phyloP scores from a whole-genome alignment of 92 coral and sea anemone genomes.

The Zoanthus sociatus region DNA sequence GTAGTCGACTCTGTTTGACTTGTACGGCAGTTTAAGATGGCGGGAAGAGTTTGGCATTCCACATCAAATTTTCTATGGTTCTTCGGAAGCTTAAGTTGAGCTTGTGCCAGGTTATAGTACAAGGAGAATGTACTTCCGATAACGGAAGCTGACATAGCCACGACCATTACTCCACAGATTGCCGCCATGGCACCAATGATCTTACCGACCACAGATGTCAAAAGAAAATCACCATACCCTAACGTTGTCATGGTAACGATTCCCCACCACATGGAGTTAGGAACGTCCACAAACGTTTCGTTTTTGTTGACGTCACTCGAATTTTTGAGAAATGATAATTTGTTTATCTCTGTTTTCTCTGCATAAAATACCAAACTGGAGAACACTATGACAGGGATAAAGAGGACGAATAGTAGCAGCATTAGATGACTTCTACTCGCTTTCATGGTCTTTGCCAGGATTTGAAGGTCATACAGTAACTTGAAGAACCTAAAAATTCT shows the following conservation, averaged over 20 bases:
- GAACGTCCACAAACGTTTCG: slow-evolving; percentile 79
- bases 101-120: slow-evolving; percentile 97
- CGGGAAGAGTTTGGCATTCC: slow-evolving; percentile 79
- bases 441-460: slow-evolving; percentile 90
- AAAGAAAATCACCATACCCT: slow-evolving; percentile 95
- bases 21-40: slow-evolving; percentile 81
- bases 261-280: slow-evolving; percentile 98
- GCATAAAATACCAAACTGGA: slow-evolving; percentile 86
- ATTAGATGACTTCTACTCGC: slow-evolving; percentile 92
- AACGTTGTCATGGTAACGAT: slow-evolving; percentile 98
- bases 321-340: no score
- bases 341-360: slow-evolving; percentile 54
- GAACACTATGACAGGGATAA: slow-evolving; percentile 93
- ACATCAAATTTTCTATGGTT: slow-evolving; percentile 81
- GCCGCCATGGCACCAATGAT: slow-evolving; percentile 93
- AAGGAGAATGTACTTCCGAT: slow-evolving; percentile 97
- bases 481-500: slow-evolving; percentile 95
- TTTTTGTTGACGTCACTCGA: slow-evolving; percentile 28
- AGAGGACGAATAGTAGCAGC: slow-evolving; percentile 79
- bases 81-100: slow-evolving; percentile 91
- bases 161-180: slow-evolving; percentile 94
- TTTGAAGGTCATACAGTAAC: slow-evolving; percentile 93
- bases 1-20: slow-evolving; percentile 87
- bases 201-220: slow-evolving; percentile 87
- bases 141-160: slow-evolving; percentile 94